Evolutionary conservation across 64 coral and sea anemone genomes (phyloP).

Genomic region (Montipora capricornis): DNA sequence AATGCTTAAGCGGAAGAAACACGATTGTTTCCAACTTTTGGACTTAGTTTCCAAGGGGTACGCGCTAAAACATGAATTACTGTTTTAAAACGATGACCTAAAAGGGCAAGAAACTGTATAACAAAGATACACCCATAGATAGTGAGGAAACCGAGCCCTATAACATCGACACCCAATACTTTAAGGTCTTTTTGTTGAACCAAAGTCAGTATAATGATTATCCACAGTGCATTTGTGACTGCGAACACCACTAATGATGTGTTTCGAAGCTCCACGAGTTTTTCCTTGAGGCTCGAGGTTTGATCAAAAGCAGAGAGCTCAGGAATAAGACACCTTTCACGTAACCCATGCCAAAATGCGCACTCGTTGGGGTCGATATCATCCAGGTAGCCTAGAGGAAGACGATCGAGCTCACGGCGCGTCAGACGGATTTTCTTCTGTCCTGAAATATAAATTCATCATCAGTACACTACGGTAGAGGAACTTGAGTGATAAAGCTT

Average conservation of each 20-base stretch:
- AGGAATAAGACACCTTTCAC: too few species aligned
- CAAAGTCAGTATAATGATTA: too few species aligned
- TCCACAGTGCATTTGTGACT: too few species aligned
- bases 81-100: slow-evolving; percentile 74
- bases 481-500: too few species aligned
- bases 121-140: slow-evolving; percentile 66
- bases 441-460: neutral
- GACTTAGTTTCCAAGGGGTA: slow-evolving; percentile 59
- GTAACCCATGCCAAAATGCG: neutral
- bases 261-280: too few species aligned
- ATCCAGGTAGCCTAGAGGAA: slow-evolving; percentile 25
- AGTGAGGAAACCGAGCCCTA: slow-evolving; percentile 70
- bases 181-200: slow-evolving; percentile 51
- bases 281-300: too few species aligned
- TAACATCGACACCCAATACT: slow-evolving; percentile 60
- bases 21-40: slow-evolving; percentile 1
- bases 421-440: slow-evolving; percentile 40
- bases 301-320: too few species aligned
- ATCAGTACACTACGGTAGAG: too few species aligned
- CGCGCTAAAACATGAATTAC: slow-evolving; percentile 81
- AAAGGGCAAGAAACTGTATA: slow-evolving; percentile 68
- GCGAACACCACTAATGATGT: too few species aligned
- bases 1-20: neutral
- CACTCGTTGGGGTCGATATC: slow-evolving; percentile 21
- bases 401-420: slow-evolving; percentile 27